phyloP scores from a whole-genome alignment of 92 coral and sea anemone species.

The Micromussa lordhowensis region DNA sequence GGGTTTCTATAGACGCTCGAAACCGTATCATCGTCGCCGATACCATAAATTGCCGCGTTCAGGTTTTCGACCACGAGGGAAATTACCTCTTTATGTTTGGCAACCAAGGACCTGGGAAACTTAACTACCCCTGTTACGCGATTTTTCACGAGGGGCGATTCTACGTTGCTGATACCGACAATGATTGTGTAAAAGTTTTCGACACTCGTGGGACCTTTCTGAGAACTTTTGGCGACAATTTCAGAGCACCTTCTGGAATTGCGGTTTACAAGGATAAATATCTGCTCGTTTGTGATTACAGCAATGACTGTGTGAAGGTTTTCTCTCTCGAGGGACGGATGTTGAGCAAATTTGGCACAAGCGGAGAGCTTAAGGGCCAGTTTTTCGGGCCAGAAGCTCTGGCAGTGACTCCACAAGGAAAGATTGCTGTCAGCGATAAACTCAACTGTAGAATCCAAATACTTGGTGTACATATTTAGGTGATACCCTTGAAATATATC shows the following conservation, averaged over 20 bases:
- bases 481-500: not conserved
- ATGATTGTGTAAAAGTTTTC: conserved; percentile 80
- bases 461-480: conserved; percentile 4
- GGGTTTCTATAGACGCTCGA: conserved; percentile 61
- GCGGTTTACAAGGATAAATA: conserved; percentile 74
- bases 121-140: conserved; percentile 73
- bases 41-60: conserved; percentile 69
- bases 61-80: conserved; percentile 69
- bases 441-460: conserved; percentile 74
- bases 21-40: conserved; percentile 68
- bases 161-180: conserved; percentile 84
- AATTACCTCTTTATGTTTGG: conserved; percentile 69
- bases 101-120: conserved; percentile 57
- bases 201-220: conserved; percentile 79
- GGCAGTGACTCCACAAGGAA: conserved; percentile 64
- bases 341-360: conserved; percentile 66
- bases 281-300: conserved; percentile 78
- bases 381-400: conserved; percentile 83
- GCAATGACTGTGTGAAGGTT: conserved; percentile 79
- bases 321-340: conserved; percentile 70
- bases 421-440: conserved; percentile 74
- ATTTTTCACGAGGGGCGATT: conserved; percentile 67
- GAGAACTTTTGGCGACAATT: conserved; percentile 57
- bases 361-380: conserved; percentile 73
- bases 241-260: conserved; percentile 84